A percentile compares a stretch with the other conserved stretches of the same genome.
Conservation (phyloP, 2,888 invertebrate genomes). For the Sipha maydis region DNA sequence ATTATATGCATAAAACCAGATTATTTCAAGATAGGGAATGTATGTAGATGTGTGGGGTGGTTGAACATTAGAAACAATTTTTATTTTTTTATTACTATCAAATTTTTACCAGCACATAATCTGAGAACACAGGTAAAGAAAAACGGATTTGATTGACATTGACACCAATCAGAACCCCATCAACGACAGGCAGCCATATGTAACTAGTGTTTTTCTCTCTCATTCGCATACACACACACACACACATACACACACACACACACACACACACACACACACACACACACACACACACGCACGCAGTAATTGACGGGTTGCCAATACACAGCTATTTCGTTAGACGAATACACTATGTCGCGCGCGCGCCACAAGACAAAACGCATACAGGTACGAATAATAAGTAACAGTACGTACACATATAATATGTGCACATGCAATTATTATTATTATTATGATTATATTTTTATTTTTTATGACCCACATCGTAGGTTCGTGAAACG, state of each 20-base stretch:
- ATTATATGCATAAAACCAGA: not conserved
- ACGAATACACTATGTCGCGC: slow-evolving; percentile 26
- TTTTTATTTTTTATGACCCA: slow-evolving; percentile 35
- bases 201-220: not conserved
- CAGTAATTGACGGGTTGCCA: slow-evolving; percentile 53
- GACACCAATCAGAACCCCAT: slow-evolving; percentile 48
- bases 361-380: slow-evolving; percentile 32
- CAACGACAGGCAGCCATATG: slow-evolving; percentile 2
- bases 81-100: not conserved
- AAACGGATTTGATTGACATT: slow-evolving; percentile 55
- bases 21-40: no score
- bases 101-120: not conserved
- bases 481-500: slow-evolving; percentile 14
- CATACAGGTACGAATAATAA: slow-evolving; percentile 32
- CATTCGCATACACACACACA: not conserved
- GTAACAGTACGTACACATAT: slow-evolving; percentile 25
- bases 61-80: no score
- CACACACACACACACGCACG: not conserved
- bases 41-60: no score
- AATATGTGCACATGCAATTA: slow-evolving; percentile 13
- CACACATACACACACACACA: not conserved
- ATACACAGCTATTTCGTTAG: slow-evolving; percentile 48
- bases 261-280: not conserved
- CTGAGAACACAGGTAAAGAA: not conserved
- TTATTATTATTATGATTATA: slow-evolving; percentile 28